Evolutionary conservation across 2,797 vertebrate species (phyloP).

Genomic region (Graptemys geographica): DNA sequence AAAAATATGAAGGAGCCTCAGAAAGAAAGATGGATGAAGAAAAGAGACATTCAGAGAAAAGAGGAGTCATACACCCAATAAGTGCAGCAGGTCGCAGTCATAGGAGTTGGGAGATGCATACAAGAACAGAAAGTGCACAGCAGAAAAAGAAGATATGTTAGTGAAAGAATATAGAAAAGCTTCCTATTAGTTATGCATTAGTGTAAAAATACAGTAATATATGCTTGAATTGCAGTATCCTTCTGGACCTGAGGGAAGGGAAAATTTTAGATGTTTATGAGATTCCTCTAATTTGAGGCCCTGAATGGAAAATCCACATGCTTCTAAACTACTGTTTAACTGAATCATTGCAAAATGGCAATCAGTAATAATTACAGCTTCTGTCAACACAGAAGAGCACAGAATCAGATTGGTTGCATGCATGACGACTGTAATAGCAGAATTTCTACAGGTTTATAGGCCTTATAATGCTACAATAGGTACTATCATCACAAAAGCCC

Average conservation of each 20-base stretch:
- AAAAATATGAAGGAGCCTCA: neutral
- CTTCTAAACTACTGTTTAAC: neutral
- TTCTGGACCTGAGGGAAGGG: neutral
- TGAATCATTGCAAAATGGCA: neutral
- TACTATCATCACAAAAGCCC: neutral
- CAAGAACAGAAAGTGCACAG: neutral
- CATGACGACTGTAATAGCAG: neutral
- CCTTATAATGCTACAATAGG: neutral
- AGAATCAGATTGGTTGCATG: neutral
- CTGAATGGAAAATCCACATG: neutral
- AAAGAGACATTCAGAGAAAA: neutral
- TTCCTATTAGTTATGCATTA: neutral
- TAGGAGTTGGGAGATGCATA: neutral
- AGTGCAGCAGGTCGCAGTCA: neutral
- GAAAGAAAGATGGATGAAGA: neutral
- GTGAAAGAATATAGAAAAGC: neutral
- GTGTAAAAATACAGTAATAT: neutral
- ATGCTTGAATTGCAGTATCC: neutral
- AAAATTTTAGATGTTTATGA: neutral
- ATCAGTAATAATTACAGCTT: neutral
- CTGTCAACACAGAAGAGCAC: neutral
- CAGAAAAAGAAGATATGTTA: neutral
- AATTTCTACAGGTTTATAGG: neutral
- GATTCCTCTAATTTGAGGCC: neutral
- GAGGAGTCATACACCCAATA: neutral